Evolutionary conservation across 2,797 vertebrate genomes (phyloP), one percentile per base, ranked within the genome.

Genomic region (Craterocephalus amniculus): DNA sequence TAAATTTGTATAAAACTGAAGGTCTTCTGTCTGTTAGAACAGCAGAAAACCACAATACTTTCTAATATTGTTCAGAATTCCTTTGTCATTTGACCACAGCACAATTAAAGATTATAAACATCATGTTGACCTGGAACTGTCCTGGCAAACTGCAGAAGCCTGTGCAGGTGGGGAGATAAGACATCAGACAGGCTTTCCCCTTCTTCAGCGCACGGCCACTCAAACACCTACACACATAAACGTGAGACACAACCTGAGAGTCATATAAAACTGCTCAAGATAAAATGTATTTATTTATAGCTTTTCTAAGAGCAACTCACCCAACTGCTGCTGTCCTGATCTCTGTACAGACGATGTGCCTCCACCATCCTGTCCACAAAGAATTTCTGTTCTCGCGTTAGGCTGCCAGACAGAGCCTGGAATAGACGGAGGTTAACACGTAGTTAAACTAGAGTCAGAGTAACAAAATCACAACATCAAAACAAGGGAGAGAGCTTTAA

Each of bases 61-160:
- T 57, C 38, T 57, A 24, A 43, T 43, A 29, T 43, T 40, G 38
- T 43, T 27, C 35, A 32, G 2, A 16, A 29, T 16, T 31, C 10
- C 7, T 18, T 55, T 66, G 56, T 32, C 7, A 31, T 43, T 29
- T 16, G 10, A 45, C 45, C 18, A 16, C 24, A n/a, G n/a, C 54
- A 13, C 10, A 36, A 64, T 48, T 8, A 32, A n/a, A 57, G 27
- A 8, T 57, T 11, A 18, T 8, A 12, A 12, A 14, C 18, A 31
- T 31, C 12, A 12, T 1, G 57, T 22, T 65, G 79, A 99, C 97
- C 96, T 87, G 97, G 96, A 18, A 99, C 93, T 69, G 92, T 93
- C 80, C 94, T 96, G 72, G 96, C 96, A 86, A 99, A 99, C 80
- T 95, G 94, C 67, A 96, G 91, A 63, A 99, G 78, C 63, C 92